Percentiles rank a stretch among this genome's conserved stretches.
phyloP scores from a whole-genome alignment of 1,140 invertebrate species.

The Bradynema listronoti region DNA sequence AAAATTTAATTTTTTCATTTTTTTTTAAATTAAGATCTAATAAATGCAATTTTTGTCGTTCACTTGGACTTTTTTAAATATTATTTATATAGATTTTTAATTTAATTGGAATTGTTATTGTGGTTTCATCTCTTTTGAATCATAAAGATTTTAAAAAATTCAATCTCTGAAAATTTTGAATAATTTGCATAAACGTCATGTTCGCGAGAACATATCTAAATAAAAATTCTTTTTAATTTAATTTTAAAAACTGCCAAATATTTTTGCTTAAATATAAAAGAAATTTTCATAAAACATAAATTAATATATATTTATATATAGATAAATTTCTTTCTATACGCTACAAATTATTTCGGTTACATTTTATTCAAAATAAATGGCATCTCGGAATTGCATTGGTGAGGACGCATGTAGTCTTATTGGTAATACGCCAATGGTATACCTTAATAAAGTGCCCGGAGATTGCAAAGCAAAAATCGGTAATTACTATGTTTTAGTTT shows the following conservation, averaged over 20 bases:
- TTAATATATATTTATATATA: not conserved
- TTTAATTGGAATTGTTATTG: constrained; percentile 1
- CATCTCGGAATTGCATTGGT: constrained; percentile 40
- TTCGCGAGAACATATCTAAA: not conserved
- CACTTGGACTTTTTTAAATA: too few relatives aligned
- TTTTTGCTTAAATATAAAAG: constrained; percentile 2
- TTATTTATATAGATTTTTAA: too few relatives aligned
- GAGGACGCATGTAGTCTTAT: constrained; percentile 43
- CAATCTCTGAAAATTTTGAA: not conserved
- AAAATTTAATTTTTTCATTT: too few relatives aligned
- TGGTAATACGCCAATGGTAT: constrained; percentile 57
- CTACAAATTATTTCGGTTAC: constrained; percentile 23
- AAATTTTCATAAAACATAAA: not conserved
- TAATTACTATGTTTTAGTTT: constrained; percentile 14
- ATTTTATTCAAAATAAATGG: too few relatives aligned
- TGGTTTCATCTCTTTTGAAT: constrained; percentile 8
- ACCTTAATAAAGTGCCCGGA: constrained; percentile 45
- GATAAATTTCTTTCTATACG: not conserved
- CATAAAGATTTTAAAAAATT: constrained; percentile 11
- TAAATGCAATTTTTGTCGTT: too few relatives aligned
- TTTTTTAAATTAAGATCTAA: too few relatives aligned
- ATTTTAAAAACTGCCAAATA: not conserved
- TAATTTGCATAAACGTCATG: not conserved
- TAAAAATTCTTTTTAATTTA: not conserved
- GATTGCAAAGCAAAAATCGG: constrained; percentile 43